A percentile compares a stretch with the other conserved stretches of the same genome.
Evolutionary conservation across 1,140 invertebrate genomes (phyloP).

Genomic region (Piezodorus guildinii): DNA sequence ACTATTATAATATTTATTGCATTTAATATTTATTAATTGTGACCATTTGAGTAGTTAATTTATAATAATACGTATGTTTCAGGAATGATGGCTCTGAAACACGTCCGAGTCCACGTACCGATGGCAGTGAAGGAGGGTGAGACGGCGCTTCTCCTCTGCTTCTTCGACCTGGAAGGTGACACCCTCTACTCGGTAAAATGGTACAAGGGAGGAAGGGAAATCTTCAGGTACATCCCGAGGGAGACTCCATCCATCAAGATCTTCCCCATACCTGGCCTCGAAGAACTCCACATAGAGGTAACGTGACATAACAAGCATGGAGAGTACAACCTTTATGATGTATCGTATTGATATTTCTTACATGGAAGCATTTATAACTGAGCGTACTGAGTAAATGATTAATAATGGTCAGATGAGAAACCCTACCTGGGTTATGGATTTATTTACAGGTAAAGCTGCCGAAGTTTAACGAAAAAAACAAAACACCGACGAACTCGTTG

Average conservation of each 20-base stretch:
- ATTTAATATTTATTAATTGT: too few relatives aligned
- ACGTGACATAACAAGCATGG: neutral
- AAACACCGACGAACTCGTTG: too few relatives aligned
- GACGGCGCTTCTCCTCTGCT: conserved; percentile 36
- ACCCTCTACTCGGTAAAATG: conserved; percentile 70
- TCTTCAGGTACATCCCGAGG: conserved; percentile 61
- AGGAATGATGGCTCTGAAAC: conserved; percentile 28
- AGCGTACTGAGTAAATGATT: neutral
- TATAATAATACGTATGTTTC: too few relatives aligned
- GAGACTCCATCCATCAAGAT: conserved; percentile 56
- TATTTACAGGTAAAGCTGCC: too few relatives aligned
- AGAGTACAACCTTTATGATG: neutral
- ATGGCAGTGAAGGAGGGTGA: conserved; percentile 37
- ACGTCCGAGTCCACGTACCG: conserved; percentile 38
- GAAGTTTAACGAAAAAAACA: too few relatives aligned
- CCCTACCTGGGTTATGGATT: too few relatives aligned
- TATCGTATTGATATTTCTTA: neutral
- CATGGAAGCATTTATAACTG: neutral
- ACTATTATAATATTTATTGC: too few relatives aligned
- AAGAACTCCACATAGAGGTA: conserved; percentile 26
- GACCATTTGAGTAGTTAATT: too few relatives aligned
- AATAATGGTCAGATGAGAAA: neutral
- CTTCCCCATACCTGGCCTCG: conserved; percentile 47
- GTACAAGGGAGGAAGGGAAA: conserved; percentile 65
- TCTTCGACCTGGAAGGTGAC: conserved; percentile 37